phyloP scores from a whole-genome alignment of 1,140 invertebrate species.

The Planococcus citri region DNA sequence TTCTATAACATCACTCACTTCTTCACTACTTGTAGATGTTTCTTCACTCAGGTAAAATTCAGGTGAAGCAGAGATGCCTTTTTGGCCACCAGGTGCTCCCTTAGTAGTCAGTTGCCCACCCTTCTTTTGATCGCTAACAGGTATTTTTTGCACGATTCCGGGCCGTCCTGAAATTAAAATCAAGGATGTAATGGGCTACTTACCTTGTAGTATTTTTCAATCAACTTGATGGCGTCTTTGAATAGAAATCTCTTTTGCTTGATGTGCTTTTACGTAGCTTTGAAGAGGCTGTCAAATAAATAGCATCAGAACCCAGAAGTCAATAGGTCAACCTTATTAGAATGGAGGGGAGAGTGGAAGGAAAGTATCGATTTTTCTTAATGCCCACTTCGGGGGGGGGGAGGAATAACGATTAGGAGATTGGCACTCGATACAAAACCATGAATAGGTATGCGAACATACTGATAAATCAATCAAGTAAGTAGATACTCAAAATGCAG shows the following conservation, averaged over 20 bases:
- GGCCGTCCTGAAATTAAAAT: slow-evolving; percentile 18
- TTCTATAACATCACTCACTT: slow-evolving; percentile 30
- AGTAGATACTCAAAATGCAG: no score
- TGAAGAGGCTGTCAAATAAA: not conserved
- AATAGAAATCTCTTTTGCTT: not conserved
- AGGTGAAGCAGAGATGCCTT: not conserved
- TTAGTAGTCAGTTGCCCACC: not conserved
- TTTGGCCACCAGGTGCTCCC: not conserved
- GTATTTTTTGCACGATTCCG: slow-evolving; percentile 9
- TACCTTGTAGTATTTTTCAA: not conserved
- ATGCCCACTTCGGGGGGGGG: no score
- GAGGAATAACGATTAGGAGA: no score
- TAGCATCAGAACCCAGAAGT: not conserved
- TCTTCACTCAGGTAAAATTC: not conserved
- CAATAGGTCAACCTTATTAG: no score
- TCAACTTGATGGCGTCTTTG: not conserved
- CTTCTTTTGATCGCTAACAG: not conserved
- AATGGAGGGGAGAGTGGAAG: no score
- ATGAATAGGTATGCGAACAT: no score
- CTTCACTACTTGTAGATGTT: not conserved
- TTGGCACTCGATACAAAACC: no score
- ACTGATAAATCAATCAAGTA: no score
- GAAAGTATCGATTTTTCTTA: no score
- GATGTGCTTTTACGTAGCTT: not conserved
- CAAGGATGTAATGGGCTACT: not conserved